Evolutionary conservation across 53 echinoderm and acorn worm species (phyloP), one percentile per base, ranked within the genome.

Genomic region (Astropecten irregularis): DNA sequence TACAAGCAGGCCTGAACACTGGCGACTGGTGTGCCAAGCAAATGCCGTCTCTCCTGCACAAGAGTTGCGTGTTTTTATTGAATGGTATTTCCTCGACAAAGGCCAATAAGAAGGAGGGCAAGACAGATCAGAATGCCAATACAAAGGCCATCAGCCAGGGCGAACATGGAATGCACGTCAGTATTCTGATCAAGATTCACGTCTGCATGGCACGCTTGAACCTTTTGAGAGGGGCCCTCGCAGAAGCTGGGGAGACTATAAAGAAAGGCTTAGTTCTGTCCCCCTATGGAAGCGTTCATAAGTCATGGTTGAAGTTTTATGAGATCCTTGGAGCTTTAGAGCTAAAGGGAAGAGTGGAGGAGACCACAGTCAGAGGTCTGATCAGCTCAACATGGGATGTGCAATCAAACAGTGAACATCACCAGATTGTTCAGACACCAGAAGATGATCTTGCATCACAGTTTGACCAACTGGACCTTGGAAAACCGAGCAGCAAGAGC

Each of bases 401-500:
- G 79, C 60, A 79, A 49, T 62, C 61, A 1, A 79, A 31, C 14
- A 47, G 19, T 20, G 46, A 44, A n/a, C 42, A 60, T 29, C 44
- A 31, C 42, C 56, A 16, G 38, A 40, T 39, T 1, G 30, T 29
- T 4, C 44, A 42, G 21, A 16, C 44, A 46, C 13, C 3, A 0
- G 61, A 79, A 14, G 53, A 65, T 25, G 86, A 85, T 26, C 42
- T 85, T 14, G 44, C 65, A 1, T 76, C 18, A 4, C 48, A 76
- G 76, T 49, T 85, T 63, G 53, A 53, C 31, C 48, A 76, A 40
- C 76, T 85, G 15, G 76, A 74, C 22, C 40, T 85, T 39, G 76
- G 56, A 33, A 60, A 79, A 48, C 46, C 44, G 15, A 21, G 19
- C 19, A 40, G 40, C 23, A 79, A 62, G 38, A 20, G 10, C 14